Percentiles rank a stretch among this genome's conserved stretches.
Evolutionary conservation across 2,113 vertebrate genomes (phyloP).

Genomic region (Balaenoptera acutorostrata): DNA sequence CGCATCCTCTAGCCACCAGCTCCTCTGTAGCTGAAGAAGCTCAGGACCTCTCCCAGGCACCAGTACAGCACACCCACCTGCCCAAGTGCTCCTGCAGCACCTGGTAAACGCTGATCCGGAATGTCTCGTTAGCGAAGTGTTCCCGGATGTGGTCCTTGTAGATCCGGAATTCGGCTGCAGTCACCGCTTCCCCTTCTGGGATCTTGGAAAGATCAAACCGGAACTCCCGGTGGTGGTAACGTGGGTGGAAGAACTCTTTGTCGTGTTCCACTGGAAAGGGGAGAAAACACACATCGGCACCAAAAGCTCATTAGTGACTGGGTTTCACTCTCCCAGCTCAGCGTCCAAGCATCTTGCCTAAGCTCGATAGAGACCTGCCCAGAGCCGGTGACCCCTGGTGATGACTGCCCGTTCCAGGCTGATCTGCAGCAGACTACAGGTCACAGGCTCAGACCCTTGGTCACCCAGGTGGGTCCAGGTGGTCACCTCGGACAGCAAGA

Average conservation of each 20-base stretch:
- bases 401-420: fast-evolving
- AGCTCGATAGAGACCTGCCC: not conserved
- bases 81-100: slow-evolving; percentile 87
- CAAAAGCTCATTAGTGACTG: not conserved
- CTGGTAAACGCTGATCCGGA: slow-evolving; percentile 92
- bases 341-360: not conserved
- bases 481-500: not conserved
- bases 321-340: not conserved
- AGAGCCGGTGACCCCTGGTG: fast-evolving
- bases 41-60: not conserved
- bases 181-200: slow-evolving; percentile 92
- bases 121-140: slow-evolving; percentile 89
- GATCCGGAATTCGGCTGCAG: slow-evolving; percentile 94
- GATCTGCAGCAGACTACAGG: fast-evolving
- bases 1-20: fast-evolving
- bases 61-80: slow-evolving; percentile 80
- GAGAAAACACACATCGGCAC: slow-evolving; percentile 44
- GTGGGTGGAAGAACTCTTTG: slow-evolving; percentile 86
- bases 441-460: not conserved
- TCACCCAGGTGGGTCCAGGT: too few species aligned
- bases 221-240: slow-evolving; percentile 89
- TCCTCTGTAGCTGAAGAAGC: not conserved
- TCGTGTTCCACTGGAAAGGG: slow-evolving; percentile 87
- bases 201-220: slow-evolving; percentile 94
- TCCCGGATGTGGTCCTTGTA: slow-evolving; percentile 92